Evolutionary conservation across 2,888 invertebrate genomes (phyloP).

Genomic region (Dysmachus trigonus): DNA sequence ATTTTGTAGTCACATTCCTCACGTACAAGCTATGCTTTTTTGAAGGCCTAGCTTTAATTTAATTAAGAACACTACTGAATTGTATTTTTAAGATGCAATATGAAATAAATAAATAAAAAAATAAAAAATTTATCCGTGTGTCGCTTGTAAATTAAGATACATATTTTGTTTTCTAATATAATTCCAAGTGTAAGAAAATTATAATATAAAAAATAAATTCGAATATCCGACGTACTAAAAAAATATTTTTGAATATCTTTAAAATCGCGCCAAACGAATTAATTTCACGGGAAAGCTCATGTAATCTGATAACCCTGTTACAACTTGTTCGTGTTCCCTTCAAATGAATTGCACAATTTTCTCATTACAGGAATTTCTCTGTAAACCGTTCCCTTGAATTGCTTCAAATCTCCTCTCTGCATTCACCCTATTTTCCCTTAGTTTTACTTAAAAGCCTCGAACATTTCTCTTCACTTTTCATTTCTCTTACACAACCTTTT

Average conservation of each 20-base stretch:
- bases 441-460: not conserved
- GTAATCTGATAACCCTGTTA: not conserved
- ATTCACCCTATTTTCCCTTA: not conserved
- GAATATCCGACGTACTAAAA: not conserved
- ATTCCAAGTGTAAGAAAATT: too few relatives aligned
- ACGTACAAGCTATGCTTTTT: too few relatives aligned
- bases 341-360: not conserved
- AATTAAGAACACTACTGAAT: too few relatives aligned
- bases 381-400: not conserved
- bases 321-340: not conserved
- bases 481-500: not conserved
- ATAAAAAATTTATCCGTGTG: too few relatives aligned
- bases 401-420: not conserved
- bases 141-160: too few relatives aligned
- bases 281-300: not conserved
- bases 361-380: not conserved
- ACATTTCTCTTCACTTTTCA: not conserved
- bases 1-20: too few relatives aligned
- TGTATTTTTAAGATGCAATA: too few relatives aligned
- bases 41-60: too few relatives aligned
- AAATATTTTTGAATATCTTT: not conserved
- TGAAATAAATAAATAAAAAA: too few relatives aligned
- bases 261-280: not conserved
- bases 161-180: too few relatives aligned
- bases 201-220: not conserved